Evolutionary conservation across 1,140 invertebrate genomes (phyloP).

Genomic region (Spodoptera litura): DNA sequence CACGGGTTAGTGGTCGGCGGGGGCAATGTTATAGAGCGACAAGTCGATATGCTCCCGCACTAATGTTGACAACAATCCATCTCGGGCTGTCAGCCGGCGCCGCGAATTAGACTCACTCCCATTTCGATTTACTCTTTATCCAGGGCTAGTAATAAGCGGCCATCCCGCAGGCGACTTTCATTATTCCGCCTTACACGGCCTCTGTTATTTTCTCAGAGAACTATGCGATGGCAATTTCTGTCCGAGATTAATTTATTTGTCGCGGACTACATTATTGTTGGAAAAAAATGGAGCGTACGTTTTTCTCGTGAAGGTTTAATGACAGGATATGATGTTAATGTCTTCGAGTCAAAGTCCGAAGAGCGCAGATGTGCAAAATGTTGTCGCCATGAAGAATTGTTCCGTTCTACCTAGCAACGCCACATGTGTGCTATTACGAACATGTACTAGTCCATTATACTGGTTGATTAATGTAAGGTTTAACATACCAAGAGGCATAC

Average conservation of each 20-base stretch:
- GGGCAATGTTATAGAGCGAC: conserved; percentile 63
- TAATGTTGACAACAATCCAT: conserved; percentile 85
- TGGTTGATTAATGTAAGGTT: conserved; percentile 17
- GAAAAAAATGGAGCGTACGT: conserved; percentile 62
- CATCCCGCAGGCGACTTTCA: conserved; percentile 59
- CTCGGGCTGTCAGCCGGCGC: conserved; percentile 80
- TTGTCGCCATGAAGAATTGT: conserved; percentile 65
- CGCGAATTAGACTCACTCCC: conserved; percentile 82
- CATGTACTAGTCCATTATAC: conserved; percentile 24
- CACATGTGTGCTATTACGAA: conserved; percentile 58
- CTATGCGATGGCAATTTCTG: conserved; percentile 74
- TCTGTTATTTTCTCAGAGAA: conserved; percentile 63
- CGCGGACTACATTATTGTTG: conserved; percentile 73
- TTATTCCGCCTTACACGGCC: conserved; percentile 60
- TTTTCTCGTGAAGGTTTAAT: conserved; percentile 77
- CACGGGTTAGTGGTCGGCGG: conserved; percentile 29
- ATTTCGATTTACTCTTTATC: conserved; percentile 80
- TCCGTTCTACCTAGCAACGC: conserved; percentile 63
- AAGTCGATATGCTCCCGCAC: conserved; percentile 82
- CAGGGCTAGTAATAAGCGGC: conserved; percentile 64
- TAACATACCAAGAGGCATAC: not conserved
- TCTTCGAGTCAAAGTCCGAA: conserved; percentile 63
- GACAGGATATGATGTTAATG: conserved; percentile 80
- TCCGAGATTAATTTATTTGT: conserved; percentile 71
- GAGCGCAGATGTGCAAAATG: conserved; percentile 77